These are phyloP conservation scores for Elachura formosa DNA, from an alignment of 2,113 vertebrate species.

Conservation along the genomic window DNA sequence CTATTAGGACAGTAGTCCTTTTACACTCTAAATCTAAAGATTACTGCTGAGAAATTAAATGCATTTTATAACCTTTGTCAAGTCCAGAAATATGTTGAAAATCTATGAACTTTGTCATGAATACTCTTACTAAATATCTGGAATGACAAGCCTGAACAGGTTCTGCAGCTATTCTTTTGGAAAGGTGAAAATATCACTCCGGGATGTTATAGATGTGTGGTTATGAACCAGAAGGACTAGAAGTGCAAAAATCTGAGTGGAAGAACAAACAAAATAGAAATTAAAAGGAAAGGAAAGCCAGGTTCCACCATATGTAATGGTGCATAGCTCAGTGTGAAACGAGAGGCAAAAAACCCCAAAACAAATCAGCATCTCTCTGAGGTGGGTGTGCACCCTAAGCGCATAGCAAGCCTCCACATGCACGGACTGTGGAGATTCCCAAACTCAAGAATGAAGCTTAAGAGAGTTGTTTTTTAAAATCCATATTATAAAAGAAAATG, in stretches of 20 bases:
- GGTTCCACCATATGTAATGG: background rate
- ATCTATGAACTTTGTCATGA: background rate
- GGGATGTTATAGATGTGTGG: background rate
- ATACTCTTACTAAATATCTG: background rate
- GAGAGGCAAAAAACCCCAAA: accelerated
- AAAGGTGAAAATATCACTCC: background rate
- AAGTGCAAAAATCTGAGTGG: background rate
- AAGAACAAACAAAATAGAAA: background rate
- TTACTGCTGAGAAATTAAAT: background rate
- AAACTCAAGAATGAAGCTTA: background rate
- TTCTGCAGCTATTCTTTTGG: background rate
- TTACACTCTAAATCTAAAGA: background rate
- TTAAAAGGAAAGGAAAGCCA: background rate
- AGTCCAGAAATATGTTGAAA: background rate
- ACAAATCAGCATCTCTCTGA: accelerated
- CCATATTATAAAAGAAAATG: background rate
- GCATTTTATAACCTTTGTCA: background rate
- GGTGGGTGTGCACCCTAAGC: too few relatives aligned
- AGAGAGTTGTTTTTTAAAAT: background rate
- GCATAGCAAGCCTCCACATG: background rate
- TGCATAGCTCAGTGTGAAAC: background rate
- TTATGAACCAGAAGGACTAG: background rate
- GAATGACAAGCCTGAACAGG: background rate
- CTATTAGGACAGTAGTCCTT: background rate
- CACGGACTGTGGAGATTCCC: background rate